phyloP scores from a whole-genome alignment of 2,888 invertebrate genomes.

The Mantis religiosa region DNA sequence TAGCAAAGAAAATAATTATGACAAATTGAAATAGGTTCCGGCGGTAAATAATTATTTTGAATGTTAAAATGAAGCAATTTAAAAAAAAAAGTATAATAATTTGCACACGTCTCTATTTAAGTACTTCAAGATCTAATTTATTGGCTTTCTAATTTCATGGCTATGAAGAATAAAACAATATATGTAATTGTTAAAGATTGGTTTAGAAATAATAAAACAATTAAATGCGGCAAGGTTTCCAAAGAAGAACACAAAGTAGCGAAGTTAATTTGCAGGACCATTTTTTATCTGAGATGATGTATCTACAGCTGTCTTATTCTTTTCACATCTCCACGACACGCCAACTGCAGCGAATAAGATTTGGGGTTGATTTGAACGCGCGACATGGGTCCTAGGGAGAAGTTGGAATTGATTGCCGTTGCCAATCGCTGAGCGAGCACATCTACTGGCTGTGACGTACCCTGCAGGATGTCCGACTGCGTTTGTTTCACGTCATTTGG shows the following conservation, averaged over 20 bases:
- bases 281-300: not conserved
- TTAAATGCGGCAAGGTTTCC: not conserved
- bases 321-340: not conserved
- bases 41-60: too few species aligned
- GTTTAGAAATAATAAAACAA: not conserved
- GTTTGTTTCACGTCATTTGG: slow-evolving; percentile 14
- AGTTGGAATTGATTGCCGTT: slow-evolving; percentile 10
- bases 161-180: not conserved
- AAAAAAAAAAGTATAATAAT: too few species aligned
- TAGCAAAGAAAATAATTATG: too few species aligned
- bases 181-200: not conserved
- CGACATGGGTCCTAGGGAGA: not conserved
- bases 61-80: too few species aligned
- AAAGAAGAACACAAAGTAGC: not conserved
- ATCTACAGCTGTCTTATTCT: not conserved
- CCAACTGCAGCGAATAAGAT: not conserved
- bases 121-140: too few species aligned
- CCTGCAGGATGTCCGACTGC: not conserved
- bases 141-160: not conserved
- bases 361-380: slow-evolving; percentile 3
- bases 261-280: not conserved
- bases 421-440: not conserved
- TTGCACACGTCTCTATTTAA: too few species aligned
- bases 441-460: not conserved
- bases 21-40: too few species aligned